phyloP scores from a whole-genome alignment of 2,113 vertebrate species.

The Notarius lentiginosus region DNA sequence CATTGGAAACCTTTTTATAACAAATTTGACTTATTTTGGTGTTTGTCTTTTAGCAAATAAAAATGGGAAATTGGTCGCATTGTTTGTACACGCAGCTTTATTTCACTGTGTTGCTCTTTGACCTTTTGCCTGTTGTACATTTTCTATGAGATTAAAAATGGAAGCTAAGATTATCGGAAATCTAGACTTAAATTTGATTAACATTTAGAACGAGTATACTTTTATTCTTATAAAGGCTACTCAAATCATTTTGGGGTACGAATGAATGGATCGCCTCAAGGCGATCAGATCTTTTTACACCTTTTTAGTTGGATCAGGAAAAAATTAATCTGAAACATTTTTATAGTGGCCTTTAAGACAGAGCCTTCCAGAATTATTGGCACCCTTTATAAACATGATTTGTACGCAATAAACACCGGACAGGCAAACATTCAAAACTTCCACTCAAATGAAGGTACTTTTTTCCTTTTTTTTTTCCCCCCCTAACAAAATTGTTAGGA shows the following conservation, averaged over 20 bases:
- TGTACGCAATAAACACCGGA: too few relatives aligned
- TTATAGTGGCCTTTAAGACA: not conserved
- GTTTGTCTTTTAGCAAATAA: constrained; percentile 93
- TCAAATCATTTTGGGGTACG: not conserved
- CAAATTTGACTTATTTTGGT: constrained; percentile 90
- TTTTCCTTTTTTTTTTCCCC: not conserved
- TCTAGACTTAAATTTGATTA: not conserved
- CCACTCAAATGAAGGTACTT: not conserved
- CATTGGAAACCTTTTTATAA: constrained; percentile 85
- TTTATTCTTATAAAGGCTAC: not conserved
- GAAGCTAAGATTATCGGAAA: not conserved
- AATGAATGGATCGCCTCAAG: not conserved
- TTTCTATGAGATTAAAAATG: not conserved
- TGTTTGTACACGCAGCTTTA: not conserved
- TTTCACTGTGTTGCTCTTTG: not conserved
- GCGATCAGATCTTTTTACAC: not conserved
- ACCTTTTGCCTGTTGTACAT: not conserved
- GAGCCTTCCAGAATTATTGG: not conserved
- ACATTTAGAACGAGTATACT: not conserved
- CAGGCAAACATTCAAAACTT: not conserved
- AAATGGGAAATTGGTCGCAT: constrained; percentile 74
- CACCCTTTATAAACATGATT: not conserved
- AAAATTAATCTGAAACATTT: not conserved
- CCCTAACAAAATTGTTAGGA: not conserved
- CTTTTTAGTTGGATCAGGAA: not conserved